Evolutionary conservation across 1,140 invertebrate genomes (phyloP).

Genomic region (Drosophila sproati): DNA sequence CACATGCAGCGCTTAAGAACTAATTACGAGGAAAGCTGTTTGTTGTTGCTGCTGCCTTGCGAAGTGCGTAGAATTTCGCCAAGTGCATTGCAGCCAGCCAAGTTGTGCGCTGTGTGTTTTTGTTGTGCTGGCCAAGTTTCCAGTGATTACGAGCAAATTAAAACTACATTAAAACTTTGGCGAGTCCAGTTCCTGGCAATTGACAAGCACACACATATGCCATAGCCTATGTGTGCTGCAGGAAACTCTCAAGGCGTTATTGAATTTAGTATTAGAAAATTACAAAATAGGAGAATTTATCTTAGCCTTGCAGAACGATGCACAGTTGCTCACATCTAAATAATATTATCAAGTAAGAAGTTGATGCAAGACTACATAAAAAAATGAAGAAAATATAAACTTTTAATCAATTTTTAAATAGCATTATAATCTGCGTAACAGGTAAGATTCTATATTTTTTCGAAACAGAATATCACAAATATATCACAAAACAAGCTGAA

Average conservation of each 20-base stretch:
- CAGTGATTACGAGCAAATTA: slow-evolving; percentile 81
- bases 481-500: too few species aligned
- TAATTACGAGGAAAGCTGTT: slow-evolving; percentile 80
- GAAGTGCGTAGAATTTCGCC: slow-evolving; percentile 59
- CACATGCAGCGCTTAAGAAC: slow-evolving; percentile 71
- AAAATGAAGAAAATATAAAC: too few species aligned
- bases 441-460: too few species aligned
- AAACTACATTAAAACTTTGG: slow-evolving; percentile 82
- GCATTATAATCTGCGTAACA: too few species aligned
- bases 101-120: slow-evolving; percentile 28
- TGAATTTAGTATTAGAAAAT: slow-evolving; percentile 47
- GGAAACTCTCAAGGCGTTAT: slow-evolving; percentile 47
- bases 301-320: neutral
- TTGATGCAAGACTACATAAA: too few species aligned
- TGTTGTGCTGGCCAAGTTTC: slow-evolving; percentile 56
- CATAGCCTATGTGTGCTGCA: neutral
- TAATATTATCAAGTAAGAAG: too few species aligned
- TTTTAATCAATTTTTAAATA: too few species aligned
- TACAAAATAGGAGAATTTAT: slow-evolving; percentile 20
- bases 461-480: too few species aligned
- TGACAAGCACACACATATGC: slow-evolving; percentile 50
- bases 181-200: slow-evolving; percentile 62
- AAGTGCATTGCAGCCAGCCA: slow-evolving; percentile 29
- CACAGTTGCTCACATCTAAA: neutral
- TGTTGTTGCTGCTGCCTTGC: slow-evolving; percentile 38